A percentile compares a stretch with the other conserved stretches of the same genome.
These are phyloP conservation scores for Pterois miles DNA, from an alignment of 2,797 vertebrate genomes.

Conservation along the genomic window DNA sequence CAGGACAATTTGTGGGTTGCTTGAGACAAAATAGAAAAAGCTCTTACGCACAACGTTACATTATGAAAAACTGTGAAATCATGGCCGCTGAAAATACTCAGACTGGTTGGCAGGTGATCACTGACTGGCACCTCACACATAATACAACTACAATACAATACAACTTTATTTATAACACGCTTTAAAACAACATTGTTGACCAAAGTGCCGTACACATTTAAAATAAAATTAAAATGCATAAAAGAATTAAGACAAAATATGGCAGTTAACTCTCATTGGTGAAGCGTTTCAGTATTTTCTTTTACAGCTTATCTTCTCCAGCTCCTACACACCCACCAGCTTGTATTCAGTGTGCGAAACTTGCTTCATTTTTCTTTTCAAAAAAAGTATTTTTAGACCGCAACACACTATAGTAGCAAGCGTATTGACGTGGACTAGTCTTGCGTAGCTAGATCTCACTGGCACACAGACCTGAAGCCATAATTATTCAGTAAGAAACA, in stretches of 20 bases:
- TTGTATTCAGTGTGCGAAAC: neutral
- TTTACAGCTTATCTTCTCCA: neutral
- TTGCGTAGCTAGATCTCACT: neutral
- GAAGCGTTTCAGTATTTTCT: neutral
- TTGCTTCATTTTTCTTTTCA: neutral
- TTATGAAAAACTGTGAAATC: neutral
- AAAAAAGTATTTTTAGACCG: neutral
- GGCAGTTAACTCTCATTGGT: neutral
- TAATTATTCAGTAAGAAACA: constrained; percentile 24
- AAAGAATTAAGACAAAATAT: too few relatives aligned
- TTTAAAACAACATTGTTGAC: too few relatives aligned
- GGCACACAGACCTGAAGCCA: neutral
- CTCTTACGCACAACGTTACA: neutral
- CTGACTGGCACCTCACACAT: neutral
- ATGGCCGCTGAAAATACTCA: neutral
- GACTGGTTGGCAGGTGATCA: neutral
- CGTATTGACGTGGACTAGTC: constrained; percentile 21
- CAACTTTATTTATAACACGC: too few relatives aligned
- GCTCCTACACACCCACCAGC: too few relatives aligned
- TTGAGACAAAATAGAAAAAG: neutral
- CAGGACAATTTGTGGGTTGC: neutral
- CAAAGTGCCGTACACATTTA: too few relatives aligned
- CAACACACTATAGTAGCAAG: neutral
- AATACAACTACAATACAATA: too few relatives aligned
- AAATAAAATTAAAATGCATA: too few relatives aligned